Conservation (phyloP, 2,797 vertebrate genomes). For the Sylvilagus floridanus region DNA sequence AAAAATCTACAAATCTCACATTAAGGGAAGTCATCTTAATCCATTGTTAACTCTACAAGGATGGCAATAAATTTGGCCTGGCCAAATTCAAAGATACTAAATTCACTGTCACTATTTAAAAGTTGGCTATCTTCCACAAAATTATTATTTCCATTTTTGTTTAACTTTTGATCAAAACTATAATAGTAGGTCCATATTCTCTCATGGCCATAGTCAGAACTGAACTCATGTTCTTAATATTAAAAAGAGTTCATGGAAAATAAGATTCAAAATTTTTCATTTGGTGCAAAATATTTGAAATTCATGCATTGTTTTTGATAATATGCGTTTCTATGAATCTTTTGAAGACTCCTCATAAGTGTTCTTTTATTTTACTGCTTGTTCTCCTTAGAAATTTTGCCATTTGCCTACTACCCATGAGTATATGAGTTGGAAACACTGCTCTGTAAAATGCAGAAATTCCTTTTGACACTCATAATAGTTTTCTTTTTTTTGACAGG, state of each 20-base stretch:
- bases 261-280: too few relatives aligned
- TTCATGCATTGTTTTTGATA: too few relatives aligned
- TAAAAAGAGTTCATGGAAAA: too few relatives aligned
- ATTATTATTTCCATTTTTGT: not conserved
- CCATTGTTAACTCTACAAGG: not conserved
- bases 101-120: not conserved
- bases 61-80: not conserved
- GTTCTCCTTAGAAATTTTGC: not conserved
- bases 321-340: too few relatives aligned
- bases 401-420: not conserved
- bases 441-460: not conserved
- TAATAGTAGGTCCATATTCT: not conserved
- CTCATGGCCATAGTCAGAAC: not conserved
- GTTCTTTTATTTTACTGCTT: not conserved
- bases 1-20: not conserved
- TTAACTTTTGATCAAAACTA: not conserved
- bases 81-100: not conserved
- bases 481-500: too few relatives aligned
- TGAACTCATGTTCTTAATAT: not conserved
- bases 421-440: not conserved
- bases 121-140: not conserved
- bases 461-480: not conserved
- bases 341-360: too few relatives aligned
- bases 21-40: not conserved
- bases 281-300: too few relatives aligned